Evolutionary conservation across 2,888 invertebrate species (phyloP), one percentile per base, ranked within the genome.

Genomic region (Pseudeuparius sepicola): DNA sequence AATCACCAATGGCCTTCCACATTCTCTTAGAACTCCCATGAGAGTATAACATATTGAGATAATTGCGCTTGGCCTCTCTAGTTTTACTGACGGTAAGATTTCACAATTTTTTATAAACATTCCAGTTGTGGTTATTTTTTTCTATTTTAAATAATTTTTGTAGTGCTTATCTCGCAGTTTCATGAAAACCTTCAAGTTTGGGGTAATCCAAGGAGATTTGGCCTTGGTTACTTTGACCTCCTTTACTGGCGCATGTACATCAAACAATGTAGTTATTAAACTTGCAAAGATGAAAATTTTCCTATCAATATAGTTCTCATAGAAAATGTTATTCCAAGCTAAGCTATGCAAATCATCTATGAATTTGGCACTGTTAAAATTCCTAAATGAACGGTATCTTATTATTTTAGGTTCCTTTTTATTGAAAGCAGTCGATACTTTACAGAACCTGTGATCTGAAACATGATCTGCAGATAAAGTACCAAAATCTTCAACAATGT

Each of bases 191-290:
- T 24, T 31, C 11, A 31, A 11, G 9, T 13, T 23, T 5, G 15
- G 16, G 12, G 31, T 36, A 2, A 39, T n/a, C 31, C 34, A 34
- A 14, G 31, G 31, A 12, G 39, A 31, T 15, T 5, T 18, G n/a
- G 18, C 7, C 24, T 30, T 35, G 14, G 26, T 35, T 14, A 25
- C 16, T 17, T 14, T 27, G 3, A 5, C 16, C 2, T 5, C n/a
- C 16, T 13, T 7, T 9, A 24, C 9, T 16, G 24, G 18, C 9
- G 28, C 18, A 17, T 30, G 17, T 12, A 14, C 30, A 15, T 20
- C 14, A n/a, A 33, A 33, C 24, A 13, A 14, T 2, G 13, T 14
- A 3, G 30, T 2, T 7, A 35, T 15, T 9, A 7, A 29, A 13
- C 30, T 13, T 30, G 28, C 30, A 9, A 35, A 23, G 6, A 23